These are phyloP conservation scores for Colletes collaris DNA, from an alignment of 2,888 invertebrate genomes.

Conservation along the genomic window DNA sequence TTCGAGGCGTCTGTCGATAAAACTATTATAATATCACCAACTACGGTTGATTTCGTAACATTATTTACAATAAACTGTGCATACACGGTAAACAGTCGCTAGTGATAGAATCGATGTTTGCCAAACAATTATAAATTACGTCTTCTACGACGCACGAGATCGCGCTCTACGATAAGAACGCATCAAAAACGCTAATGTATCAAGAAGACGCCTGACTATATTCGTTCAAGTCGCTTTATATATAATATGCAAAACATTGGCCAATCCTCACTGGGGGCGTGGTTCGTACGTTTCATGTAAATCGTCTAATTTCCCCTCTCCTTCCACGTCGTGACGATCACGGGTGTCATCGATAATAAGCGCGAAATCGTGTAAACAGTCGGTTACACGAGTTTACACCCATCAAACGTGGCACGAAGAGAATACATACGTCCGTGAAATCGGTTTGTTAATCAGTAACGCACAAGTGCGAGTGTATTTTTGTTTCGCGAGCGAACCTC, in stretches of 20 bases:
- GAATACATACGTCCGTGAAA: slow-evolving; percentile 15
- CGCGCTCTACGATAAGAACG: slow-evolving; percentile 49
- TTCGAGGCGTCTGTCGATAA: background rate
- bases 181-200: slow-evolving; percentile 40
- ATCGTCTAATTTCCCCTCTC: background rate
- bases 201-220: slow-evolving; percentile 40
- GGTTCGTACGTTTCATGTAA: slow-evolving; percentile 3
- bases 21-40: background rate
- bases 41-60: too few species aligned
- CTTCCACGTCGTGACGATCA: background rate
- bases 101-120: slow-evolving; percentile 40
- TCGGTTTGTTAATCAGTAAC: slow-evolving; percentile 11
- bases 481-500: slow-evolving; percentile 25
- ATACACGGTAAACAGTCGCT: slow-evolving; percentile 13
- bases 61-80: too few species aligned
- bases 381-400: too few species aligned
- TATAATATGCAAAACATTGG: slow-evolving; percentile 30
- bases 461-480: slow-evolving; percentile 11
- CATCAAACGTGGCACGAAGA: background rate
- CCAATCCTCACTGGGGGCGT: background rate
- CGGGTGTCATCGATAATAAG: background rate
- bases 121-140: slow-evolving; percentile 45
- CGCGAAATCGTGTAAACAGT: background rate
- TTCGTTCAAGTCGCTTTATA: slow-evolving; percentile 60
- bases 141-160: slow-evolving; percentile 38